phyloP scores from a whole-genome alignment of 2,113 vertebrate genomes.

The Patagioenas fasciata region DNA sequence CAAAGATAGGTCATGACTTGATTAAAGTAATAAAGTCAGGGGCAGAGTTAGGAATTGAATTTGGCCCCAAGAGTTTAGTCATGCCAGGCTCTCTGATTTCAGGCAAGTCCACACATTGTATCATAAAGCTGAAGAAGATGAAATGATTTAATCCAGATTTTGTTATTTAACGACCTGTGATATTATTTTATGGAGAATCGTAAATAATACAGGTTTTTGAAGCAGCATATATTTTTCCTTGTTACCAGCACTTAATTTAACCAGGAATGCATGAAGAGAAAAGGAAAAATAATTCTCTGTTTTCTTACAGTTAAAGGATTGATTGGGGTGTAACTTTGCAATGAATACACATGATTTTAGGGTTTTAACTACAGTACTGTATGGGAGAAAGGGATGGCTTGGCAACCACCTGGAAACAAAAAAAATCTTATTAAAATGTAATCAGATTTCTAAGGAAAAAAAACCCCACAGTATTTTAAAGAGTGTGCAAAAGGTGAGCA shows the following conservation, averaged over 20 bases:
- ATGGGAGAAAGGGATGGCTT: background rate
- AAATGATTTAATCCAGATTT: conserved; percentile 39
- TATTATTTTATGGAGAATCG: conserved; percentile 34
- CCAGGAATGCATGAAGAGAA: conserved; percentile 9
- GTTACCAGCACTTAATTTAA: background rate
- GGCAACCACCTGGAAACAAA: background rate
- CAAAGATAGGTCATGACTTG: background rate
- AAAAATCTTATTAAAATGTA: conserved; percentile 1
- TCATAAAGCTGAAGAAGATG: background rate
- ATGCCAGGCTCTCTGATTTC: background rate
- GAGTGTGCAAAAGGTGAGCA: conserved; percentile 2
- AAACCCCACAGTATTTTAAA: conserved; percentile 46
- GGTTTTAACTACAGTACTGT: background rate
- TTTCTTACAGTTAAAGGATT: conserved; percentile 25
- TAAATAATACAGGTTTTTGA: conserved; percentile 43
- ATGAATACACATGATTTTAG: background rate
- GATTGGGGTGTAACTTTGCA: background rate
- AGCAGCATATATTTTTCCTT: background rate
- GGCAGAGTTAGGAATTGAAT: background rate
- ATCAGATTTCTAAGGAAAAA: conserved; percentile 8
- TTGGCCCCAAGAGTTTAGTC: background rate
- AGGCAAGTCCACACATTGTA: background rate
- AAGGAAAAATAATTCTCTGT: background rate
- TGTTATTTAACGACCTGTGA: conserved; percentile 11
- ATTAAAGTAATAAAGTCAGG: conserved; percentile 19